Evolutionary conservation across 2,797 vertebrate genomes (phyloP).

Genomic region (Arnoldichthys spilopterus): DNA sequence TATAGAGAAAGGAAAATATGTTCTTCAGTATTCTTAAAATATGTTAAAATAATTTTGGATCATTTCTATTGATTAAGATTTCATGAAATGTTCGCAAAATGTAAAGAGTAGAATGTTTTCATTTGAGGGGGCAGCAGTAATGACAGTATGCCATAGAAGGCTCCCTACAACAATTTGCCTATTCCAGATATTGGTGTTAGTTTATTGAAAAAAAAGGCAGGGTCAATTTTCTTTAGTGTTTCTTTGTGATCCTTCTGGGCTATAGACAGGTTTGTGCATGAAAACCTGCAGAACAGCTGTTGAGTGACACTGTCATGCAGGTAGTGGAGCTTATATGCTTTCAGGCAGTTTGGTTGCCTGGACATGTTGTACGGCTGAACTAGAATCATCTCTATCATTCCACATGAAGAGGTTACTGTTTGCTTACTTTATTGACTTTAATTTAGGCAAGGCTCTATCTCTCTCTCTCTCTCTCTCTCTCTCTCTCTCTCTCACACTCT

Average conservation of each 20-base stretch:
- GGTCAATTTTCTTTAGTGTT: not conserved
- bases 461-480: slow-evolving; percentile 3
- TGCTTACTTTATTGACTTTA: not conserved
- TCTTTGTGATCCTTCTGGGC: slow-evolving; percentile 9
- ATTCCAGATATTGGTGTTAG: not conserved
- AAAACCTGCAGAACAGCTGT: slow-evolving; percentile 50
- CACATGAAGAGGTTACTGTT: not conserved
- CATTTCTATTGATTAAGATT: not conserved
- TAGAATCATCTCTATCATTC: not conserved
- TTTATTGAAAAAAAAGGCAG: not conserved
- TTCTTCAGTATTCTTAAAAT: no score
- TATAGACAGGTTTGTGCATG: slow-evolving; percentile 53
- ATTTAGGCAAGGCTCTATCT: not conserved
- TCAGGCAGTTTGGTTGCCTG: slow-evolving; percentile 3
- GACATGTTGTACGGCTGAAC: not conserved
- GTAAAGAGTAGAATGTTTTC: not conserved
- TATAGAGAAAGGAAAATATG: not conserved
- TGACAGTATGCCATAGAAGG: not conserved
- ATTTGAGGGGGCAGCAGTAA: not conserved
- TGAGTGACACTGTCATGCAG: slow-evolving; percentile 7
- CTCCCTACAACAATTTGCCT: not conserved
- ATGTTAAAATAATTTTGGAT: not conserved
- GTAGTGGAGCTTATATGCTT: slow-evolving; percentile 8
- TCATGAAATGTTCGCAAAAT: not conserved
- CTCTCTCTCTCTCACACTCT: not conserved